phyloP scores from a whole-genome alignment of 2,113 vertebrate species.

The Clupea harengus region DNA sequence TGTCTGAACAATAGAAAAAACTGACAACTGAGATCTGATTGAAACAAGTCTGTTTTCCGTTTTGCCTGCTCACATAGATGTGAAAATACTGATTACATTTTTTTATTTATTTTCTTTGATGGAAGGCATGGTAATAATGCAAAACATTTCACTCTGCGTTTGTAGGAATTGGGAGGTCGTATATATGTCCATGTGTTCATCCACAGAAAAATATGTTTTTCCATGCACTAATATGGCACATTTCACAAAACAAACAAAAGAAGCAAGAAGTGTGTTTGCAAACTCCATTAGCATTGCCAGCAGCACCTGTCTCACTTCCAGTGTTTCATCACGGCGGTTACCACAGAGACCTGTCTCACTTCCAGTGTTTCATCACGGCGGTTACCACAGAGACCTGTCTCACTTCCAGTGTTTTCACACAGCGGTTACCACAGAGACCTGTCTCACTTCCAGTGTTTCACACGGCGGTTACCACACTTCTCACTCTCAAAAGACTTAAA shows the following conservation, averaged over 20 bases:
- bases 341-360: slow-evolving; percentile 6
- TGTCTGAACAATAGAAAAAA: not conserved
- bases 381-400: slow-evolving; percentile 5
- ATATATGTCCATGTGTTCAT: not conserved
- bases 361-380: not conserved
- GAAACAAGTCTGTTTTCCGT: too few species aligned
- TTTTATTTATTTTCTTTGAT: too few species aligned
- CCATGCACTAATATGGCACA: slow-evolving; percentile 14
- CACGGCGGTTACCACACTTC: not conserved
- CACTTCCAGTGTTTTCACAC: not conserved
- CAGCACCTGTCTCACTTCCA: slow-evolving; percentile 8
- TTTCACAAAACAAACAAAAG: slow-evolving; percentile 38
- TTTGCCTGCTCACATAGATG: not conserved
- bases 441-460: slow-evolving; percentile 2
- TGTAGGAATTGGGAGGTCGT: not conserved
- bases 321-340: not conserved
- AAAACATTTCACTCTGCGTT: not conserved
- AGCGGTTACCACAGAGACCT: not conserved
- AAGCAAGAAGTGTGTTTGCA: not conserved
- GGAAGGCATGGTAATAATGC: too few species aligned
- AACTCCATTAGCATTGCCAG: slow-evolving; percentile 21
- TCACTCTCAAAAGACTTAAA: not conserved
- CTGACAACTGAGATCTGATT: not conserved
- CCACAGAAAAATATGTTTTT: not conserved
- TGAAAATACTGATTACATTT: too few species aligned